Conservation (phyloP, 2,888 invertebrate genomes). For the Rambutsinella grinnellia region DNA sequence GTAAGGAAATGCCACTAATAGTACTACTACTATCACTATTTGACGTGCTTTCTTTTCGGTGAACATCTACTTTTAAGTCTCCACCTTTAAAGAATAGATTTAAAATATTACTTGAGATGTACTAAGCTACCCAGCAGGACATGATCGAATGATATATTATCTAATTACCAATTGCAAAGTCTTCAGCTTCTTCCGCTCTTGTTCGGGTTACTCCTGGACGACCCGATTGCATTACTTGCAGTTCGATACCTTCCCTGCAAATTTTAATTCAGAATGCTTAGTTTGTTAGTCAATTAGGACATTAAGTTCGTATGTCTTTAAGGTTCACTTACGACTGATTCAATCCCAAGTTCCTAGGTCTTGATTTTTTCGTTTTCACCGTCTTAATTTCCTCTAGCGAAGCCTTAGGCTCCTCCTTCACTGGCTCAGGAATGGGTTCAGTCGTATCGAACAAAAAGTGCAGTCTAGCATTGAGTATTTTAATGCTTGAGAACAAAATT, state of each 20-base stretch:
- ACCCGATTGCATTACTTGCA: conserved; percentile 76
- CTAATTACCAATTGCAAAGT: conserved; percentile 42
- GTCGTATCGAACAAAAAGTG: conserved; percentile 95
- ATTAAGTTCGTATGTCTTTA: neutral
- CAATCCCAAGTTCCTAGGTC: conserved; percentile 51
- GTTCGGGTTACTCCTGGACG: conserved; percentile 59
- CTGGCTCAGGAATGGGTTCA: conserved; percentile 79
- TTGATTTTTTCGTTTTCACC: conserved; percentile 46
- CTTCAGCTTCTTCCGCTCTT: conserved; percentile 46
- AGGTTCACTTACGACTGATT: conserved; percentile 45
- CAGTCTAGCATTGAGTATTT: conserved; percentile 88
- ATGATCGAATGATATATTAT: neutral
- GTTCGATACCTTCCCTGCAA: conserved; percentile 82
- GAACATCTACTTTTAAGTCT: conserved; percentile 94
- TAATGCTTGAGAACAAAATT: conserved; percentile 83
- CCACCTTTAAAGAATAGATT: conserved; percentile 64
- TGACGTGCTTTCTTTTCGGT: conserved; percentile 90
- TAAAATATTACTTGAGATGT: conserved; percentile 14
- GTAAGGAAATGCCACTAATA: conserved; percentile 68
- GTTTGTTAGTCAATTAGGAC: neutral
- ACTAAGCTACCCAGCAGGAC: neutral
- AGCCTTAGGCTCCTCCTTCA: conserved; percentile 48
- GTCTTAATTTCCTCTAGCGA: conserved; percentile 50
- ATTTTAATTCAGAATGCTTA: neutral
- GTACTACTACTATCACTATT: conserved; percentile 72